These are phyloP conservation scores for Thaumatotibia leucotreta DNA, from an alignment of 1,140 invertebrate genomes.

Conservation along the genomic window DNA sequence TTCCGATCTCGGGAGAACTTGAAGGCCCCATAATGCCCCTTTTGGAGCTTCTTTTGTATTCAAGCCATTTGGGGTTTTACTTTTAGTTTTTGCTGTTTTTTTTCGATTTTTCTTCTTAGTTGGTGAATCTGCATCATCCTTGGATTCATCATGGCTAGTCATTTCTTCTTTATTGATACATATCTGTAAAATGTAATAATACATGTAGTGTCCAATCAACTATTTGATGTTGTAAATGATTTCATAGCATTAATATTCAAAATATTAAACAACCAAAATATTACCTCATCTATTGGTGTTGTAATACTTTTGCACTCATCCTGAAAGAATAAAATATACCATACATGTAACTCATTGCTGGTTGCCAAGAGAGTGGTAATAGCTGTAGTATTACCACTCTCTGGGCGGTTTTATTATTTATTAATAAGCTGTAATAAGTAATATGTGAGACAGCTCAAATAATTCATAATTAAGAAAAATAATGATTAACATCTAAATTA, in stretches of 20 bases:
- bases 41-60: slow-evolving; percentile 53
- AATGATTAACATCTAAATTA: too few species aligned
- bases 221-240: too few species aligned
- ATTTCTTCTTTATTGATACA: slow-evolving; percentile 43
- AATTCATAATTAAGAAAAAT: too few species aligned
- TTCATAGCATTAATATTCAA: too few species aligned
- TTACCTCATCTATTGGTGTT: slow-evolving; percentile 28
- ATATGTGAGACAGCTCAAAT: too few species aligned
- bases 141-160: slow-evolving; percentile 55
- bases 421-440: too few species aligned
- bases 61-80: slow-evolving; percentile 50
- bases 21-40: slow-evolving; percentile 72
- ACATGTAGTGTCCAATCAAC: too few species aligned
- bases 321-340: slow-evolving; percentile 13
- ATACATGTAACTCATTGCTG: too few species aligned
- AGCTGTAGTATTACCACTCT: too few species aligned
- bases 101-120: slow-evolving; percentile 71
- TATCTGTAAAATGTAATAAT: neutral
- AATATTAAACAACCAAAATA: neutral
- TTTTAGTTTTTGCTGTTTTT: slow-evolving; percentile 71
- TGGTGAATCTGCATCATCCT: slow-evolving; percentile 60
- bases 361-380: too few species aligned
- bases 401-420: too few species aligned
- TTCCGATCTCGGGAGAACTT: slow-evolving; percentile 82
- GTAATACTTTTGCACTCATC: slow-evolving; percentile 49